Percentiles rank a stretch among this genome's conserved stretches.
phyloP scores from a whole-genome alignment of 2,113 vertebrate species.

The Antechinus flavipes region DNA sequence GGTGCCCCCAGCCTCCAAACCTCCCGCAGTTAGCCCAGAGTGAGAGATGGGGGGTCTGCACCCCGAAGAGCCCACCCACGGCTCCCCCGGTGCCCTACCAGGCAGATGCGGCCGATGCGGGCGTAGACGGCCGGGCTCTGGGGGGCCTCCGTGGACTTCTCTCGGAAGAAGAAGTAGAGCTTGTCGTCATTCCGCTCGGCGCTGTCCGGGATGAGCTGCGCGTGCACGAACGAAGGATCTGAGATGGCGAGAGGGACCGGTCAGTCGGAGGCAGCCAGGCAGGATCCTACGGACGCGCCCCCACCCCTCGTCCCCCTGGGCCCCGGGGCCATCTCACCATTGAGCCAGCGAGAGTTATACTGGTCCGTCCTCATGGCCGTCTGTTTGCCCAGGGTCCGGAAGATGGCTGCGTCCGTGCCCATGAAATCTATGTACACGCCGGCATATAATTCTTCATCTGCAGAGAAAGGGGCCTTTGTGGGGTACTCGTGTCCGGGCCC shows the following conservation, averaged over 20 bases:
- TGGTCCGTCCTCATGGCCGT: conserved; percentile 99
- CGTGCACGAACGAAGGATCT: conserved; percentile 97
- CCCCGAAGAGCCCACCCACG: neutral
- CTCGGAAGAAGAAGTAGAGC: conserved; percentile 99
- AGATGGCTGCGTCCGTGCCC: conserved; percentile 98
- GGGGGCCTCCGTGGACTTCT: conserved; percentile 94
- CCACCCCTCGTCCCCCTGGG: neutral
- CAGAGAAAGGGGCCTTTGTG: conserved; percentile 56
- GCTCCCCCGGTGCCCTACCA: conserved; percentile 86
- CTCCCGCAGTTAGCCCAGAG: neutral
- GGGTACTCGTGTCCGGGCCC: neutral
- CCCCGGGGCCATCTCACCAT: conserved; percentile 85
- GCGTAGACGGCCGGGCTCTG: conserved; percentile 96
- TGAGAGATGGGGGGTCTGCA: neutral
- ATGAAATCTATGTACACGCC: conserved; percentile 99
- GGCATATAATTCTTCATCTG: conserved; percentile 98
- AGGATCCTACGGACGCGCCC: neutral
- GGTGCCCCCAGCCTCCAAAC: neutral
- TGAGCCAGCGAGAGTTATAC: conserved; percentile 99
- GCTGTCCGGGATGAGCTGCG: conserved; percentile 98
- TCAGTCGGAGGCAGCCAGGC: neutral
- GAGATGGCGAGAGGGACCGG: neutral
- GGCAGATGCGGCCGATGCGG: conserved; percentile 97
- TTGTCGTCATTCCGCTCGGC: conserved; percentile 97
- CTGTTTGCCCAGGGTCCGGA: conserved; percentile 97